Evolutionary conservation across 2,113 vertebrate genomes (phyloP).

Genomic region (Mus spicilegus): DNA sequence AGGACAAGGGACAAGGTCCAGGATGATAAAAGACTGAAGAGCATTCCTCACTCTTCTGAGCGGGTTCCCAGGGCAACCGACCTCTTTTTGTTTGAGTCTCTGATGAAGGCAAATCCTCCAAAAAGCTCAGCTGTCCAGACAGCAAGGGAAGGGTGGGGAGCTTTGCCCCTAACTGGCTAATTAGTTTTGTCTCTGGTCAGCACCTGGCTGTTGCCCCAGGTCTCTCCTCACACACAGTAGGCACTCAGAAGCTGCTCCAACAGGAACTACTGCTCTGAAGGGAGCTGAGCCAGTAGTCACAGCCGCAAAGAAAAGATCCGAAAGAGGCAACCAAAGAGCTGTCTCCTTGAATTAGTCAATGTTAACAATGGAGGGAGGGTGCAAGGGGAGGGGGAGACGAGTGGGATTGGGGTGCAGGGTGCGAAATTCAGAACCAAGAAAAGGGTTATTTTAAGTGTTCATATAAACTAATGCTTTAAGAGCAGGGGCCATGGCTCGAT

Average conservation of each 20-base stretch:
- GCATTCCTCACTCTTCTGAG: background rate
- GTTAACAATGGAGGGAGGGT: background rate
- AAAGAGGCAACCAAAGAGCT: background rate
- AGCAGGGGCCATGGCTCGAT: background rate
- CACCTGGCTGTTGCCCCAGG: background rate
- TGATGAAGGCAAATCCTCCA: background rate
- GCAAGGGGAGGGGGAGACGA: too few relatives aligned
- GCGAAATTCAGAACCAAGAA: too few relatives aligned
- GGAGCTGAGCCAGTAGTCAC: background rate
- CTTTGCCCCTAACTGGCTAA: background rate
- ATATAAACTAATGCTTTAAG: background rate
- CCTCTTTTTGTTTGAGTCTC: background rate
- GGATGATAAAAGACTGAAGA: background rate
- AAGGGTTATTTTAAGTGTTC: too few relatives aligned
- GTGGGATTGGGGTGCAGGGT: too few relatives aligned
- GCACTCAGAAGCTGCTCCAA: background rate
- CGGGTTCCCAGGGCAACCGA: background rate
- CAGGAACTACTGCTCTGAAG: background rate
- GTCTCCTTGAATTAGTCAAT: conserved; percentile 13
- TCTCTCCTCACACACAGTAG: background rate
- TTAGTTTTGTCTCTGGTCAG: background rate
- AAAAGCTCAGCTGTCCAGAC: background rate
- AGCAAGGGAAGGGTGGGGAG: accelerated
- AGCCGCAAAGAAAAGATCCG: background rate
- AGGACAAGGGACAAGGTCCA: background rate